A percentile compares a stretch with the other conserved stretches of the same genome.
phyloP scores from a whole-genome alignment of 2,113 vertebrate genomes.

The Hirundichthys speculiger region DNA sequence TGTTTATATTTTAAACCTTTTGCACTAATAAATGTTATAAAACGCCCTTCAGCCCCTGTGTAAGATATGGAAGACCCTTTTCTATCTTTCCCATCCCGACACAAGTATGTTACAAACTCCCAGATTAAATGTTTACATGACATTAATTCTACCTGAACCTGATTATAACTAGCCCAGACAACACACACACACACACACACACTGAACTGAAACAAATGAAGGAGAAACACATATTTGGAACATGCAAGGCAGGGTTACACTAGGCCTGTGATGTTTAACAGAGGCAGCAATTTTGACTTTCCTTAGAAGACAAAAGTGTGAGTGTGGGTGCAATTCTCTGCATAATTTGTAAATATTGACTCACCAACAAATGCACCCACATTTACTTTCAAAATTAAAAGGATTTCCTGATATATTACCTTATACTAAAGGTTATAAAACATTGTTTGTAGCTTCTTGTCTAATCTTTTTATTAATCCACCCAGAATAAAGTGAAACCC shows the following conservation, averaged over 20 bases:
- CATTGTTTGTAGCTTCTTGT: slow-evolving; percentile 57
- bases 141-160: not conserved
- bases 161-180: not conserved
- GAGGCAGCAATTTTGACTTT: slow-evolving; percentile 19
- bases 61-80: not conserved
- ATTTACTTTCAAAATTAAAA: not conserved
- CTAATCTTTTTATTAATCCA: slow-evolving; percentile 41
- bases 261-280: slow-evolving; percentile 25
- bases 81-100: not conserved
- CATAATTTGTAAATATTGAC: slow-evolving; percentile 29
- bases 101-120: slow-evolving; percentile 1
- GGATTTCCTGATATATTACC: slow-evolving; percentile 33
- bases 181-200: not conserved
- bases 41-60: slow-evolving; percentile 3
- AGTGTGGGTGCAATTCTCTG: slow-evolving; percentile 46
- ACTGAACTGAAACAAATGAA: slow-evolving; percentile 11
- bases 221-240: slow-evolving; percentile 8
- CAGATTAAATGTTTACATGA: slow-evolving; percentile 18
- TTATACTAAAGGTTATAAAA: slow-evolving; percentile 64
- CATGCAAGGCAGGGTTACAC: slow-evolving; percentile 23
- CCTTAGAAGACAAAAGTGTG: slow-evolving; percentile 43
- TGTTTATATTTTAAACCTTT: not conserved
- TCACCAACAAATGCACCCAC: slow-evolving; percentile 11
- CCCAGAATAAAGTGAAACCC: slow-evolving; percentile 35
- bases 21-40: not conserved